Evolutionary conservation across 2,113 vertebrate species (phyloP).

Genomic region (Phalacrocorax pelagicus): DNA sequence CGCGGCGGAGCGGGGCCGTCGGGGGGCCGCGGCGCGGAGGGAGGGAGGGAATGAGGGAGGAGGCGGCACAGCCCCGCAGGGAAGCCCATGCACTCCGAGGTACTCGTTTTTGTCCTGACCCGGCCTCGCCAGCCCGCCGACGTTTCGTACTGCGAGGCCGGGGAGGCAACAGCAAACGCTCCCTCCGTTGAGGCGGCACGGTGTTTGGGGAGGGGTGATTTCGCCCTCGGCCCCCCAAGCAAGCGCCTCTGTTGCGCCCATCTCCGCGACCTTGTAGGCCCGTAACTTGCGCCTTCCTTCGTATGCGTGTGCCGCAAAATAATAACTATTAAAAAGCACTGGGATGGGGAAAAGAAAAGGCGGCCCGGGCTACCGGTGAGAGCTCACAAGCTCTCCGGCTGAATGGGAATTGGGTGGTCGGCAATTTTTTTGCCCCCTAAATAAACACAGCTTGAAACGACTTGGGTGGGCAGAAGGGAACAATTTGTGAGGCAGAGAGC

Average conservation of each 20-base stretch:
- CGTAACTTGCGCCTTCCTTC: neutral
- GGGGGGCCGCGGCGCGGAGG: neutral
- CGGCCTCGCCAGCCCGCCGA: neutral
- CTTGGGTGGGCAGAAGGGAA: slow-evolving; percentile 72
- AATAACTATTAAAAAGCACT: neutral
- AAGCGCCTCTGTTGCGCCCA: neutral
- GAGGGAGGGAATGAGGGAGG: no score
- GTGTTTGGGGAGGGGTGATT: neutral
- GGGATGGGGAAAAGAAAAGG: neutral
- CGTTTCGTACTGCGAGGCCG: neutral
- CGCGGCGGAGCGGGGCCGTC: neutral
- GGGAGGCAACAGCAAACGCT: neutral
- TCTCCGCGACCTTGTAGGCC: neutral
- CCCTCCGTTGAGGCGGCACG: neutral
- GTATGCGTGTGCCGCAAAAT: neutral
- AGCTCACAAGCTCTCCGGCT: neutral
- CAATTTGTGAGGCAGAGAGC: slow-evolving; percentile 38
- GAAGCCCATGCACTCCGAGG: neutral
- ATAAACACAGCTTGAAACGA: slow-evolving; percentile 62
- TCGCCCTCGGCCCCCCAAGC: neutral
- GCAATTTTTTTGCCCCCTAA: slow-evolving; percentile 12
- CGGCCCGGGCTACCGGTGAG: neutral
- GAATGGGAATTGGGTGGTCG: slow-evolving; percentile 14
- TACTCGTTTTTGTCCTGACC: neutral
- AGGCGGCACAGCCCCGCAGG: neutral